Evolutionary conservation across 2,888 invertebrate genomes (phyloP).

Genomic region (Calameuta filiformis): DNA sequence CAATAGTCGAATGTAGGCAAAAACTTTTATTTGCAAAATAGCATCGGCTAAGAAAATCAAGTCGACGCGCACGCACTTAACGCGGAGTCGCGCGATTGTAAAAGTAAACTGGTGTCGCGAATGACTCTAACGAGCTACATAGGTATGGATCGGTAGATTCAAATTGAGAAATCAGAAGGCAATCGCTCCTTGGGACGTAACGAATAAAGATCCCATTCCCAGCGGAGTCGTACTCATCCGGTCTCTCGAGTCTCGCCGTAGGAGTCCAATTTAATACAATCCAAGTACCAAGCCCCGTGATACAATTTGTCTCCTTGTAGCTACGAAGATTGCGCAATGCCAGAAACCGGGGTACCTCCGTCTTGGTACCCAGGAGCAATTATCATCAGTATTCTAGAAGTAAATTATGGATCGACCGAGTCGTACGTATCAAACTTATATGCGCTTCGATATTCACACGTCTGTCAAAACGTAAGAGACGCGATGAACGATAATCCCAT

Average conservation of each 20-base stretch:
- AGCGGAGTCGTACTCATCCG: conserved; percentile 32
- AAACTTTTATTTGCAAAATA: not conserved
- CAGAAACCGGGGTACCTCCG: not conserved
- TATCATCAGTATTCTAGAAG: not conserved
- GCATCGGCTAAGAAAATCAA: not conserved
- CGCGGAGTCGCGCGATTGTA: not conserved
- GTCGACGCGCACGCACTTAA: not conserved
- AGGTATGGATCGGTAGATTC: not conserved
- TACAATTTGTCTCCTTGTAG: conserved; percentile 15
- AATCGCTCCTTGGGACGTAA: conserved; percentile 32
- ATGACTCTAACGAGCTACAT: not conserved
- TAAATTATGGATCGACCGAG: not conserved
- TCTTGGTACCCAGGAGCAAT: not conserved
- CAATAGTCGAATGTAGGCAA: not conserved
- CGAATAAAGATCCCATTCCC: conserved; percentile 39
- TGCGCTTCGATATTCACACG: not conserved
- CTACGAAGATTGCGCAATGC: not conserved
- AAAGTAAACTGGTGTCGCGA: not conserved
- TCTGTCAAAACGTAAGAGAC: not conserved
- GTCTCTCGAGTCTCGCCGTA: conserved; percentile 23
- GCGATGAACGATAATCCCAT: not conserved
- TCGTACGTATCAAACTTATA: not conserved
- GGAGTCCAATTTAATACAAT: conserved; percentile 32
- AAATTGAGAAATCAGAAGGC: conserved; percentile 22
- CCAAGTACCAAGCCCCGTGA: conserved; percentile 14